These are phyloP conservation scores for Leptatherina wallacei DNA, from an alignment of 2,797 vertebrate species.

Conservation along the genomic window DNA sequence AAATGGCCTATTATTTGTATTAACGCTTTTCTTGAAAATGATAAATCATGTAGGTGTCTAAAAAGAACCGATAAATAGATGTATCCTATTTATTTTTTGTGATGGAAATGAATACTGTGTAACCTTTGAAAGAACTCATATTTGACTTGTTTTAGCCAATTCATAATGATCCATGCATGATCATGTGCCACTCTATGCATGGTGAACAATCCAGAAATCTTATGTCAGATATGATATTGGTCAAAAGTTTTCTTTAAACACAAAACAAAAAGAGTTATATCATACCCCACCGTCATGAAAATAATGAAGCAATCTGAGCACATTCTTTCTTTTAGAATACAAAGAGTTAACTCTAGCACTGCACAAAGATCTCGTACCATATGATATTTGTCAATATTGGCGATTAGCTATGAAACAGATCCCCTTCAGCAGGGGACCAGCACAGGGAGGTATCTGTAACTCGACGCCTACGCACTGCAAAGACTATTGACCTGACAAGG, in stretches of 20 bases:
- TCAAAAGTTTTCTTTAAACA: no score
- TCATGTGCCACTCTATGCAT: background rate
- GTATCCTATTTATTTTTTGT: no score
- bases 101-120: background rate
- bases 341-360: conserved; percentile 58
- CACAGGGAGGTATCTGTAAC: conserved; percentile 70
- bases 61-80: no score
- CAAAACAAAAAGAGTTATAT: no score
- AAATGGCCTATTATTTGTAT: no score
- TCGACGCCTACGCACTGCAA: conserved; percentile 59
- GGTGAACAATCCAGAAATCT: background rate
- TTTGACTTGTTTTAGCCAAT: background rate
- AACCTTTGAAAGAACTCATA: background rate
- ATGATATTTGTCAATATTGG: conserved; percentile 80
- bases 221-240: no score
- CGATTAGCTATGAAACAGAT: conserved; percentile 80
- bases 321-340: conserved; percentile 1
- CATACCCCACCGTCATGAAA: background rate
- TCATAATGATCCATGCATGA: background rate
- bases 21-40: no score
- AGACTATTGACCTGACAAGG: conserved; percentile 71
- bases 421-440: conserved; percentile 65
- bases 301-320: background rate
- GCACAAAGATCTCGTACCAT: conserved; percentile 58
- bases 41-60: no score